A percentile compares a stretch with the other conserved stretches of the same genome.
phyloP scores from a whole-genome alignment of 2,113 vertebrate genomes.

The Propithecus coquereli region DNA sequence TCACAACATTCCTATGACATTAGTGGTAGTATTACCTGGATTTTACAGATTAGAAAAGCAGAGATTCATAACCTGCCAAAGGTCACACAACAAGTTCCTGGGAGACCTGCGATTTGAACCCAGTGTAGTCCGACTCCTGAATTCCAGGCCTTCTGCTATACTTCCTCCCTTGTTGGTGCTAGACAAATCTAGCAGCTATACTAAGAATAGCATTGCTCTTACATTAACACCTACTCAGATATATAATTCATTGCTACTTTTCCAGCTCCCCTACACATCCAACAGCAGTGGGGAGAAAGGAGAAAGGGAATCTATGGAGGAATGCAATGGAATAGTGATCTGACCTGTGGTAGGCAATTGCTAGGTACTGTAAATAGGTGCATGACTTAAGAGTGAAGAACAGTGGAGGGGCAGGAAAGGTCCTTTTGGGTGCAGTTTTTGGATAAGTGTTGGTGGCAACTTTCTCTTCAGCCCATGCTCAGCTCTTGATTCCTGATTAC shows the following conservation, averaged over 20 bases:
- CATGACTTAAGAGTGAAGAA: neutral
- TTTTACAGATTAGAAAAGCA: neutral
- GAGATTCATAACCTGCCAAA: neutral
- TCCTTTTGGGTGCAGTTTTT: neutral
- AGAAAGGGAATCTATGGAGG: neutral
- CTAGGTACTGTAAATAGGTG: neutral
- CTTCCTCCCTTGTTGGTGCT: neutral
- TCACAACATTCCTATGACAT: neutral
- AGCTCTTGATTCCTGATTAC: accelerated
- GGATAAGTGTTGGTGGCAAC: neutral
- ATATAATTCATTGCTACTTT: conserved; percentile 3
- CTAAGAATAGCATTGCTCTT: neutral
- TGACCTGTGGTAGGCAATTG: neutral
- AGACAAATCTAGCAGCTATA: neutral
- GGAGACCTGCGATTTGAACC: neutral
- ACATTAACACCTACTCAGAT: conserved; percentile 16
- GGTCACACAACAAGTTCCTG: neutral
- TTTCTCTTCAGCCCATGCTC: neutral
- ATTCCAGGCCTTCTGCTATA: neutral
- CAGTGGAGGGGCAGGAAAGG: neutral
- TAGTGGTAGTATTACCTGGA: neutral
- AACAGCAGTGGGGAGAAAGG: neutral
- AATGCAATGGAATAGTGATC: neutral
- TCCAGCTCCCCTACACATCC: neutral
- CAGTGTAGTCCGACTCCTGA: neutral